phyloP scores from a whole-genome alignment of 2,888 invertebrate genomes.

The Xestia c-nigrum region DNA sequence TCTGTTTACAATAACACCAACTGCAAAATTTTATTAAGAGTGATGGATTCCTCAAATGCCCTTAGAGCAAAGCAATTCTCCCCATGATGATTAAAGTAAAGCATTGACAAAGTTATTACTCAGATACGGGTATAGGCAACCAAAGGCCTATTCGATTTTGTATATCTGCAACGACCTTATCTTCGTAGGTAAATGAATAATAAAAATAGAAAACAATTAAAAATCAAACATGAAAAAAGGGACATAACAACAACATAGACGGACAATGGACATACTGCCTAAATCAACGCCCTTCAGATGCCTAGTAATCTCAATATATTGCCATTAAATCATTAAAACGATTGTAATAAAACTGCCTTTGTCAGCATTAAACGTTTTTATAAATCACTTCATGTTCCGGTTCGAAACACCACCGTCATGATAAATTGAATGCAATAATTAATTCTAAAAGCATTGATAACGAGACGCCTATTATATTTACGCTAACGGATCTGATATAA shows the following conservation, averaged over 20 bases:
- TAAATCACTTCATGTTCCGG: conserved; percentile 55
- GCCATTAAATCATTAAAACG: conserved; percentile 21
- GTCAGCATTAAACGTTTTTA: conserved; percentile 23
- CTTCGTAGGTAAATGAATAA: background rate
- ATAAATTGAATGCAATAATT: conserved; percentile 49
- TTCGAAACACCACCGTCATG: conserved; percentile 51
- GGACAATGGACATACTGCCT: background rate
- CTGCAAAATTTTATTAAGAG: background rate
- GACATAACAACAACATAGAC: background rate
- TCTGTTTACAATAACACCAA: background rate
- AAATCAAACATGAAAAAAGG: background rate
- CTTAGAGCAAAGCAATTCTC: background rate
- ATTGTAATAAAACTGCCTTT: conserved; percentile 36
- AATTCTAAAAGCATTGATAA: conserved; percentile 61
- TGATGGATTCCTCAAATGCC: background rate
- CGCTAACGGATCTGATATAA: conserved; percentile 57
- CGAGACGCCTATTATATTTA: conserved; percentile 33
- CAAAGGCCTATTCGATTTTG: background rate
- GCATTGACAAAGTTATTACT: background rate
- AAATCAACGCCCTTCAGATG: background rate
- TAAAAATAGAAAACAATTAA: background rate
- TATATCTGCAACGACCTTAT: background rate
- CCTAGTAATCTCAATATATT: background rate
- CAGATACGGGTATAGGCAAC: too few species aligned
- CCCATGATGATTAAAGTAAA: background rate